Conservation (phyloP, 2,888 invertebrate species). For the Drymonia ruficornis region DNA sequence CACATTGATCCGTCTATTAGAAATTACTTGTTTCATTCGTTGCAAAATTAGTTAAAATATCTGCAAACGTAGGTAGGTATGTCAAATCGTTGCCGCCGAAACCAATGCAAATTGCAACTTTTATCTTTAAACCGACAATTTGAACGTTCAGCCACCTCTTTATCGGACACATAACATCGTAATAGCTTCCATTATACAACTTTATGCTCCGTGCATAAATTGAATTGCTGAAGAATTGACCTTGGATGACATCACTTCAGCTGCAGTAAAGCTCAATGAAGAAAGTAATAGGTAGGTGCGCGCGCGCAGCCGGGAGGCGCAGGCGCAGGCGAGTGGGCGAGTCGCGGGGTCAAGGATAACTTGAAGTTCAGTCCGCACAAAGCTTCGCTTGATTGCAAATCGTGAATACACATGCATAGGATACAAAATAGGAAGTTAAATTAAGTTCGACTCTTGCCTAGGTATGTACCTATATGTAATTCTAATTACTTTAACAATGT, state of each 20-base stretch:
- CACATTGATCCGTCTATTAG: too few relatives aligned
- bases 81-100: too few relatives aligned
- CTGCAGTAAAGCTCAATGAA: slow-evolving; percentile 34
- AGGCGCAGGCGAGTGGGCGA: slow-evolving; percentile 21
- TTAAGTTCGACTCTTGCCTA: too few relatives aligned
- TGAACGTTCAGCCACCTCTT: neutral
- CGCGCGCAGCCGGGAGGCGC: slow-evolving; percentile 19
- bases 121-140: neutral
- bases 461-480: too few relatives aligned
- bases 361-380: slow-evolving; percentile 18
- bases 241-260: slow-evolving; percentile 3
- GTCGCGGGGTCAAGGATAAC: slow-evolving; percentile 45
- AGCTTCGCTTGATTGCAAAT: slow-evolving; percentile 15
- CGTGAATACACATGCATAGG: neutral
- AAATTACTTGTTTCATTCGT: too few relatives aligned
- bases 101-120: neutral
- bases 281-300: slow-evolving; percentile 42
- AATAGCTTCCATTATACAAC: neutral
- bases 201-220: slow-evolving; percentile 6
- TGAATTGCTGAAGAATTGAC: slow-evolving; percentile 3
- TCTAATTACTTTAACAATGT: too few relatives aligned
- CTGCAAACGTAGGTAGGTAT: too few relatives aligned
- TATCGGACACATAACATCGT: neutral
- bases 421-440: too few relatives aligned
- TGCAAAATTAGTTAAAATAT: too few relatives aligned